A percentile compares a stretch with the other conserved stretches of the same genome.
Conservation (phyloP, 2,113 vertebrate species). For the Gavialis gangeticus region DNA sequence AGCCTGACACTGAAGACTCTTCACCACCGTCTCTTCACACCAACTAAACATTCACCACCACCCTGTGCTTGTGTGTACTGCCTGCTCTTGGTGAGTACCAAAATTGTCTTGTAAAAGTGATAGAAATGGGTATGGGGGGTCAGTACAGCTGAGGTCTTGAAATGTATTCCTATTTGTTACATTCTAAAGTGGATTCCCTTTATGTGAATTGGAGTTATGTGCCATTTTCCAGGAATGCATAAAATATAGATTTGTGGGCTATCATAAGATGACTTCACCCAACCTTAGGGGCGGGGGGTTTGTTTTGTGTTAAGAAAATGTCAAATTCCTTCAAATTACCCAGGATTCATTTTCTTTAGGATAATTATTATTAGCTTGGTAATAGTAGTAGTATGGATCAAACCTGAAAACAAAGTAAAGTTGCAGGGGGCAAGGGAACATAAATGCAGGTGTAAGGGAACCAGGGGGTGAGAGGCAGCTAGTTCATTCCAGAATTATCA, state of each 20-base stretch:
- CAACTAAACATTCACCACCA: too few relatives aligned
- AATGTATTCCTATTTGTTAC: too few relatives aligned
- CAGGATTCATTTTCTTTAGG: background rate
- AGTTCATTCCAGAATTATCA: background rate
- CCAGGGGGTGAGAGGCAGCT: background rate
- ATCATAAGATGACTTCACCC: conserved; percentile 68
- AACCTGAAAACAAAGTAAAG: conserved; percentile 26
- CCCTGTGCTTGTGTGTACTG: too few relatives aligned
- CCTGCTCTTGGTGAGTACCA: too few relatives aligned
- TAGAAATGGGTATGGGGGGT: too few relatives aligned
- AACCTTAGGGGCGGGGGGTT: background rate
- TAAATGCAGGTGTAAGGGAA: background rate
- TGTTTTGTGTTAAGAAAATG: background rate
- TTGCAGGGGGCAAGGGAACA: background rate
- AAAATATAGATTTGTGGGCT: conserved; percentile 56
- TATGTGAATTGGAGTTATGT: too few relatives aligned
- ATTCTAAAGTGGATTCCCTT: too few relatives aligned
- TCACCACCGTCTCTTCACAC: too few relatives aligned
- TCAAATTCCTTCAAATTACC: conserved; percentile 40
- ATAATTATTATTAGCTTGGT: conserved; percentile 23
- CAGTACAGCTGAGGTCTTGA: too few relatives aligned
- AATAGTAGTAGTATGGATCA: conserved; percentile 9
- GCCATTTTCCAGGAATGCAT: too few relatives aligned
- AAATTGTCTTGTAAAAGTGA: too few relatives aligned
- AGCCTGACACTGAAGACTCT: too few relatives aligned